Base-by-base conservation (phyloP, 2,888 invertebrate species). In the Dicyrtomina minuta region DNA sequence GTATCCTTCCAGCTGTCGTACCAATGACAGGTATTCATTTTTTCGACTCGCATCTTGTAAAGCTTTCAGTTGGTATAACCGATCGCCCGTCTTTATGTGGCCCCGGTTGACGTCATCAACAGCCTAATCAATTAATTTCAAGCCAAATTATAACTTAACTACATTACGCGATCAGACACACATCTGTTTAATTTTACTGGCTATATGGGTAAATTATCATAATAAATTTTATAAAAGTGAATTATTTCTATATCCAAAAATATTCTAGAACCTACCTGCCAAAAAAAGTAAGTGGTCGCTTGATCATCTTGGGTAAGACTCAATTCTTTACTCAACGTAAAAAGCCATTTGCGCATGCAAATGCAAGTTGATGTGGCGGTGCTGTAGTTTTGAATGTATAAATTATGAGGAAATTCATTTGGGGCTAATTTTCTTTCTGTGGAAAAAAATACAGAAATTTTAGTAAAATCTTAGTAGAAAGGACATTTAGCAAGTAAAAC, bases 361-460 rank as follows among this genome's bases (percentile, higher is more conserved):
- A 99, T 86, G 81, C 98, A 99, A 59, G 95, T 95, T 77, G 93
- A 92, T 44, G 95, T 94, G 43, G 98, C 97, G 13, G 98, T 98
- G 75, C 95, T 95, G 82, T 98, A 99, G 84, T 99, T 99, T 84
- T 98, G 97, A 79, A 99, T 96, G 85, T 99, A 99, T 75, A 99
- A 86, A 79, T 95, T 93, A 84, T 99, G 98, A 0, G 98, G 98
- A 79, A 93, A 92, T 84, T 99, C 99, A 81, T 90, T 90, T 0
- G 92, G 89, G 79, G 92, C 92, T 72, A 99, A 84, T 84, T 96
- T 96, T 67, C 98, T 88, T 82, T 97, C 96, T 93, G 84, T n/a
- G 84, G 66, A 62, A 51, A 62, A 27, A 58, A 82, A 33, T 22
- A 44, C 56, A 69, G 46, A 22, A 4, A 65, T n/a, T n/a, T n/a